Conservation (phyloP, 2,113 vertebrate genomes). For the Pollimyrus isidori region DNA sequence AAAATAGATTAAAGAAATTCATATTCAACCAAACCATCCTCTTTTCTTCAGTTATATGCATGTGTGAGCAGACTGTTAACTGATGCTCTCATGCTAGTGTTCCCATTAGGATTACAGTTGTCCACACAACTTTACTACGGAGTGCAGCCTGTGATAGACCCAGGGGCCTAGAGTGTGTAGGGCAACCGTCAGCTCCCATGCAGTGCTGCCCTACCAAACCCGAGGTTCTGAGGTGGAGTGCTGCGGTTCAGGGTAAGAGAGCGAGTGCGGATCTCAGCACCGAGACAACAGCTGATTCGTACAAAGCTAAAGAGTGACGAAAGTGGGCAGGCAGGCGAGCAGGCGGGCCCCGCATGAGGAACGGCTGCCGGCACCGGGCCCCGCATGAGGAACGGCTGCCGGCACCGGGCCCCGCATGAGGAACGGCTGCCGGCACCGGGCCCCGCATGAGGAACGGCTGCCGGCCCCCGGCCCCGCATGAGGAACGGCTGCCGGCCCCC, state of each 20-base stretch:
- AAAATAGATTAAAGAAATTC: neutral
- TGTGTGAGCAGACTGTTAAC: neutral
- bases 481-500: too few relatives aligned
- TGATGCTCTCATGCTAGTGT: neutral
- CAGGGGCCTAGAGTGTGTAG: neutral
- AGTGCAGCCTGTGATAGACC: neutral
- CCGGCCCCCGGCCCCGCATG: too few relatives aligned
- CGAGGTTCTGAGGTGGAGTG: neutral
- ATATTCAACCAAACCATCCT: neutral
- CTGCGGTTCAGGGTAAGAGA: neutral
- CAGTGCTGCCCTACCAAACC: neutral
- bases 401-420: neutral
- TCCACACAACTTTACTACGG: neutral
- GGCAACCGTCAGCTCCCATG: neutral
- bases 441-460: neutral
- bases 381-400: neutral
- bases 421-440: neutral
- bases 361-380: neutral
- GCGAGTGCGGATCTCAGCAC: too few relatives aligned
- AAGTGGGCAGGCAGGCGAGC: too few relatives aligned
- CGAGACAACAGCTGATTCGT: neutral
- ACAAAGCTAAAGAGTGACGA: neutral
- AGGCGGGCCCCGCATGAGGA: neutral
- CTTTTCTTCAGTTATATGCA: neutral
- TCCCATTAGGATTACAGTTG: neutral